Percentiles rank a stretch among this genome's conserved stretches.
phyloP scores from a whole-genome alignment of 2,888 invertebrate genomes.

The Epicampocera succincta region DNA sequence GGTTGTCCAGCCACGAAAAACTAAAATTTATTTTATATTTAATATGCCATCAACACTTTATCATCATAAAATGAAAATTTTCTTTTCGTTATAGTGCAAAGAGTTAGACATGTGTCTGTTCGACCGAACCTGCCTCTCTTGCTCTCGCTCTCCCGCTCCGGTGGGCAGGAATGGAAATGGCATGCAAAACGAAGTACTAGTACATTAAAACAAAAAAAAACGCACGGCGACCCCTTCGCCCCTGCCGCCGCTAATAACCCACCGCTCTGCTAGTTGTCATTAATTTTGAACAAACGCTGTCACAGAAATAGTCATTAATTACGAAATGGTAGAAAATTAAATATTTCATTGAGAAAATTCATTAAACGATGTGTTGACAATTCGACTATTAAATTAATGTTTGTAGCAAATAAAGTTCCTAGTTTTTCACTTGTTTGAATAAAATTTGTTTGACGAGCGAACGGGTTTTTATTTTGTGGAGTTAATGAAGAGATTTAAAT shows the following conservation, averaged over 20 bases:
- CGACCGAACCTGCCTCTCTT: not conserved
- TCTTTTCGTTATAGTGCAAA: slow-evolving; percentile 15
- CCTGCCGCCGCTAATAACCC: not conserved
- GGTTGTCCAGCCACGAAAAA: slow-evolving; percentile 30
- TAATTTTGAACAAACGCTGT: slow-evolving; percentile 62
- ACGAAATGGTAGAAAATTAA: slow-evolving; percentile 57
- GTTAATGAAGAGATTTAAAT: no score
- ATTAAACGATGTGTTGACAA: slow-evolving; percentile 58
- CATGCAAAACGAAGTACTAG: slow-evolving; percentile 7
- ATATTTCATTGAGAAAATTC: slow-evolving; percentile 48
- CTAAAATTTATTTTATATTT: slow-evolving; percentile 51
- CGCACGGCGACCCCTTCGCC: not conserved
- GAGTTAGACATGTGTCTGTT: slow-evolving; percentile 14
- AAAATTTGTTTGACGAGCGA: not conserved
- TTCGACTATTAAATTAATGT: slow-evolving; percentile 40
- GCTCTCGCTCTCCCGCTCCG: not conserved
- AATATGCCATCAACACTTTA: slow-evolving; percentile 59
- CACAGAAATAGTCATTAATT: slow-evolving; percentile 57
- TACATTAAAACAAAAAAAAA: slow-evolving; percentile 46
- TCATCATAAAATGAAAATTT: slow-evolving; percentile 65
- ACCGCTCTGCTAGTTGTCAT: slow-evolving; percentile 48
- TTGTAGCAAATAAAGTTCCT: slow-evolving; percentile 16
- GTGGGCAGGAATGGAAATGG: not conserved
- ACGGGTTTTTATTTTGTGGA: no score
- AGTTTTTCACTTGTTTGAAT: not conserved